These are phyloP conservation scores for Sarcophaga variegata DNA, from an alignment of 2,888 invertebrate genomes.

Conservation along the genomic window DNA sequence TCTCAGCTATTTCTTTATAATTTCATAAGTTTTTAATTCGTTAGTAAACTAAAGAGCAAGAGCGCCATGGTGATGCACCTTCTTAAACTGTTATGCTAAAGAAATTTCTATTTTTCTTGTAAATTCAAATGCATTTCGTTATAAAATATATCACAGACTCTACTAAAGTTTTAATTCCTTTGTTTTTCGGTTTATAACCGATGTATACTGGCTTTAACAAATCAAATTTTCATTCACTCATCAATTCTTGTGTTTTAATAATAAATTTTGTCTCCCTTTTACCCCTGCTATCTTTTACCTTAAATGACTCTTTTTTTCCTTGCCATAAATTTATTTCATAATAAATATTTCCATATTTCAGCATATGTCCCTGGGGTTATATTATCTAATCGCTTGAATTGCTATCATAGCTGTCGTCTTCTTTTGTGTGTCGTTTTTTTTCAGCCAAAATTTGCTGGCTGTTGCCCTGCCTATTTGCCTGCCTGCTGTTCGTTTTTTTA, in stretches of 20 bases:
- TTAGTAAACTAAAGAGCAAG: slow-evolving; percentile 17
- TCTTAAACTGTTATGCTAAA: neutral
- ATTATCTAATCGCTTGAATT: slow-evolving; percentile 74
- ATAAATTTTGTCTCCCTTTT: neutral
- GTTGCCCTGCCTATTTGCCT: neutral
- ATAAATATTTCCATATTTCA: slow-evolving; percentile 34
- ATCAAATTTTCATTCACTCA: slow-evolving; percentile 8
- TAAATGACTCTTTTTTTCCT: neutral
- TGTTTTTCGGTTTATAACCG: neutral
- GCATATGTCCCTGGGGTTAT: slow-evolving; percentile 76
- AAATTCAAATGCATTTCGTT: neutral
- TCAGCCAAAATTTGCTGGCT: slow-evolving; percentile 18
- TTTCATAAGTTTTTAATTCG: slow-evolving; percentile 65
- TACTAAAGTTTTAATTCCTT: slow-evolving; percentile 22
- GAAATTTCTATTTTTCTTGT: neutral
- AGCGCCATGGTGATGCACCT: slow-evolving; percentile 30
- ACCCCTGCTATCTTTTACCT: neutral
- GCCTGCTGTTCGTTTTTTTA: neutral
- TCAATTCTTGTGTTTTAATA: slow-evolving; percentile 17
- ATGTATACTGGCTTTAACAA: slow-evolving; percentile 20
- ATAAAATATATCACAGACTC: neutral
- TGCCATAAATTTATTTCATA: slow-evolving; percentile 16
- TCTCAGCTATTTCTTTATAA: slow-evolving; percentile 11
- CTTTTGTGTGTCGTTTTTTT: neutral
- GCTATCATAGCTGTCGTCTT: neutral